Percentiles rank a stretch among this genome's conserved stretches.
These are phyloP conservation scores for Galemys pyrenaicus DNA, from an alignment of 2,113 vertebrate species.

Conservation along the genomic window DNA sequence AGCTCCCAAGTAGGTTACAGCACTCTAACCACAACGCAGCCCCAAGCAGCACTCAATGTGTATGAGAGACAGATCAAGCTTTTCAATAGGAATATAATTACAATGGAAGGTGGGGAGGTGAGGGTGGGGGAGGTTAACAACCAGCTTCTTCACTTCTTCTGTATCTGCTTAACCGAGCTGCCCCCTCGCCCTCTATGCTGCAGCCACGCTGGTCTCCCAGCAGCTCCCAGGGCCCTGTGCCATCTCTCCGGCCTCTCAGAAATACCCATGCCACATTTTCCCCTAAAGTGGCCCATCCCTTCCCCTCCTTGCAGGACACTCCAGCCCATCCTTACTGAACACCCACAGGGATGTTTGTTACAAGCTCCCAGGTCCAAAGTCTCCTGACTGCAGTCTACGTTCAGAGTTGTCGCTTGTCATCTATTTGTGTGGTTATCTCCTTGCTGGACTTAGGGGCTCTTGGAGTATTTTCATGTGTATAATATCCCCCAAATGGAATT, in stretches of 20 bases:
- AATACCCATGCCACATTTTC: background rate
- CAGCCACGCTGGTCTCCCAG: background rate
- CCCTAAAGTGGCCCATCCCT: background rate
- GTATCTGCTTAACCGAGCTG: rapidly evolving
- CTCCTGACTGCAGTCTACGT: background rate
- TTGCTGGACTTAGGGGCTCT: background rate
- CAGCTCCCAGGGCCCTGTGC: background rate
- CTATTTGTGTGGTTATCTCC: background rate
- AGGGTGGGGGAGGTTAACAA: background rate
- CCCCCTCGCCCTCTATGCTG: background rate
- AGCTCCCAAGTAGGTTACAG: conserved; percentile 48
- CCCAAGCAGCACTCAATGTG: conserved; percentile 29
- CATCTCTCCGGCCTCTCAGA: background rate
- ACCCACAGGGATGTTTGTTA: background rate
- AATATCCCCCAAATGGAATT: background rate
- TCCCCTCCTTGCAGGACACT: background rate
- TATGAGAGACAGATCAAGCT: background rate
- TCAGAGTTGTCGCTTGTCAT: background rate
- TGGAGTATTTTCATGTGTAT: background rate
- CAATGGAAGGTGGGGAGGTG: background rate
- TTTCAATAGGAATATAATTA: no score
- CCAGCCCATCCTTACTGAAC: background rate
- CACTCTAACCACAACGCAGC: conserved; percentile 50
- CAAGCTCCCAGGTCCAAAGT: background rate
- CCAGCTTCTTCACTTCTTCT: background rate